phyloP scores from a whole-genome alignment of 2,888 invertebrate species.

The Cephus sareptanus region DNA sequence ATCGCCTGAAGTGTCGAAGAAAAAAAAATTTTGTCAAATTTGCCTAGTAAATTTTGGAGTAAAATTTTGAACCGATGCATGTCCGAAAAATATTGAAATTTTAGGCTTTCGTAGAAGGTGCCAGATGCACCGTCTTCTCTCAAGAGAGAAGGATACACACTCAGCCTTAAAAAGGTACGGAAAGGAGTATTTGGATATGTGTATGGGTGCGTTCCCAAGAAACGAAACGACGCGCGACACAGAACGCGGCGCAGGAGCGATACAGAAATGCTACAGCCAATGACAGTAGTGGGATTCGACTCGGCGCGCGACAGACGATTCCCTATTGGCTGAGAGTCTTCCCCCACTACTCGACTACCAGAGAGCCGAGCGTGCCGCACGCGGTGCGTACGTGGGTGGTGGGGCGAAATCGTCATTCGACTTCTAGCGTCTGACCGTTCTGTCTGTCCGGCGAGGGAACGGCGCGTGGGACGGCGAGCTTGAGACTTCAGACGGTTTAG shows the following conservation, averaged over 20 bases:
- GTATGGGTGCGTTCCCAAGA: not conserved
- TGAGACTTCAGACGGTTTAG: constrained; percentile 34
- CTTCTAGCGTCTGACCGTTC: constrained; percentile 29
- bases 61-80: not conserved
- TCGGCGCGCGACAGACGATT: constrained; percentile 60
- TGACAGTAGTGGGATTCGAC: constrained; percentile 53
- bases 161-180: not conserved
- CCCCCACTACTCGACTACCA: constrained; percentile 30
- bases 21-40: not conserved
- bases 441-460: constrained; percentile 15
- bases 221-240: not conserved
- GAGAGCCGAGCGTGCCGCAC: constrained; percentile 53
- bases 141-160: not conserved
- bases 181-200: not conserved
- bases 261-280: constrained; percentile 39
- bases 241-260: not conserved
- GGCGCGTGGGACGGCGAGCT: constrained; percentile 34
- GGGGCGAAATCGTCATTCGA: constrained; percentile 37
- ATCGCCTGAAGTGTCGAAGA: not conserved
- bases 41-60: not conserved
- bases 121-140: not conserved
- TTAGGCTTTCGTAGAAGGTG: not conserved
- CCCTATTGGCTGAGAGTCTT: constrained; percentile 47
- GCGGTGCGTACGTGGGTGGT: constrained; percentile 35
- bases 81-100: not conserved